Conservation (phyloP, 2,888 invertebrate species). For the Plusia festucae region DNA sequence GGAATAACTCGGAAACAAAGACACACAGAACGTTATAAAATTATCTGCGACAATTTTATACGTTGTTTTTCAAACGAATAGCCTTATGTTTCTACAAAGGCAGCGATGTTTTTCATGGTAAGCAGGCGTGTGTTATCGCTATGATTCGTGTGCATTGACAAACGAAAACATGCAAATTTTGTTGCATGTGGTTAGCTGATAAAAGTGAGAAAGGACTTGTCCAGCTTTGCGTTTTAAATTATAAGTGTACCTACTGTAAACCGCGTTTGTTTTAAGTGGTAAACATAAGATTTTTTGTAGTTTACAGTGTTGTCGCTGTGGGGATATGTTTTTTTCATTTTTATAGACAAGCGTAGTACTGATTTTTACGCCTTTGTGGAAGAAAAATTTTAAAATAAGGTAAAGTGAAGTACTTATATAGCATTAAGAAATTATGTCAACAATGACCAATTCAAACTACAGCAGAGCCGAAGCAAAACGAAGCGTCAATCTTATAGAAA, state of each 20-base stretch:
- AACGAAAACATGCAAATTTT: conserved; percentile 50
- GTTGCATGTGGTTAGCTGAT: conserved; percentile 44
- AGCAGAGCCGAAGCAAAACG: too few relatives aligned
- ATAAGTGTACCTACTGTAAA: conserved; percentile 9
- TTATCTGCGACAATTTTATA: conserved; percentile 51
- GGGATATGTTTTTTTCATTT: too few relatives aligned
- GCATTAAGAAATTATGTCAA: too few relatives aligned
- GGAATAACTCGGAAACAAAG: conserved; percentile 54
- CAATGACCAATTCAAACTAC: too few relatives aligned
- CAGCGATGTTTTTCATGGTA: conserved; percentile 35
- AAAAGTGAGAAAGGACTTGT: conserved; percentile 23
- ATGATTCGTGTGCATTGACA: conserved; percentile 37
- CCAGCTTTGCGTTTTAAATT: conserved; percentile 32
- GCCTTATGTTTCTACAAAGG: conserved; percentile 20
- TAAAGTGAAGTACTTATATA: too few relatives aligned
- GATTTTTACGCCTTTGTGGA: too few relatives aligned
- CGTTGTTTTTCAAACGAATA: conserved; percentile 45
- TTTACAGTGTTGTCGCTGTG: not conserved
- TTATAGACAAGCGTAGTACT: too few relatives aligned
- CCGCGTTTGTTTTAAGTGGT: conserved; percentile 23
- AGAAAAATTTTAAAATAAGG: too few relatives aligned
- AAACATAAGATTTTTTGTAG: not conserved
- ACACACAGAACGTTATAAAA: conserved; percentile 50
- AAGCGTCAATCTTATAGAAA: too few relatives aligned
- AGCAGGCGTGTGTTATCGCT: conserved; percentile 21